Evolutionary conservation across 2,888 invertebrate genomes (phyloP), one percentile per base, ranked within the genome.

Genomic region (Xestia ashworthii): DNA sequence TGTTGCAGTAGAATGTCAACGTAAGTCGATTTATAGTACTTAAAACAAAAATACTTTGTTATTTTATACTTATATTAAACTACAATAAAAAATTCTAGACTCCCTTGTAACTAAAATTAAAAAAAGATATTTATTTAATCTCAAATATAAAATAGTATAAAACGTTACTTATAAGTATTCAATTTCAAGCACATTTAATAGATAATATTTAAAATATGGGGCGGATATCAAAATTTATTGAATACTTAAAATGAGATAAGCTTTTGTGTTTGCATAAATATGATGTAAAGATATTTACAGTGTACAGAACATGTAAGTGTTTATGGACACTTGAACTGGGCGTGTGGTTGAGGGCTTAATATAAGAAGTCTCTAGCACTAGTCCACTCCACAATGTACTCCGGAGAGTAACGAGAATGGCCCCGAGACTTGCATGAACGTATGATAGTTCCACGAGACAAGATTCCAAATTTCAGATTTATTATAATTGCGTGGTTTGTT

Each of bases 121-220:
- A 82, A 76, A 81, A 79, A 75, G 19, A 77, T 87, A 90, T 22
- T 16, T 66, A 83, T 87, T 88, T 82, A 90, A 90, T 90, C 81
- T 89, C 87, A 82, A 89, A 87, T 89, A 89, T 88, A 83, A 90
- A 90, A 89, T 87, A 73, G 81, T 90, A 89, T 88, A 92, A 91
- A 91, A 91, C 88, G 77, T 73, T 84, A 81, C 67, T 68, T 76
- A 64, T 14, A 76, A 68, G 19, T 71, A 83, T 72, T 76, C 50
- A 84, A 82, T 64, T 86, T 83, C 68, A 81, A 81, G 85, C 67
- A 68, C 71, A 80, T 80, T 68, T 68, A 81, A 83, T 82, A 68
- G n/a, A 62, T 82, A 74, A 58, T 46, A 74, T 80, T 78, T 72
- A 69, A 60, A 70, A 69, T 71, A 80, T 78, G 80, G 88, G 84